These are phyloP conservation scores for Cladopsammia gracilis DNA, from an alignment of 64 coral and sea anemone species.

Conservation along the genomic window DNA sequence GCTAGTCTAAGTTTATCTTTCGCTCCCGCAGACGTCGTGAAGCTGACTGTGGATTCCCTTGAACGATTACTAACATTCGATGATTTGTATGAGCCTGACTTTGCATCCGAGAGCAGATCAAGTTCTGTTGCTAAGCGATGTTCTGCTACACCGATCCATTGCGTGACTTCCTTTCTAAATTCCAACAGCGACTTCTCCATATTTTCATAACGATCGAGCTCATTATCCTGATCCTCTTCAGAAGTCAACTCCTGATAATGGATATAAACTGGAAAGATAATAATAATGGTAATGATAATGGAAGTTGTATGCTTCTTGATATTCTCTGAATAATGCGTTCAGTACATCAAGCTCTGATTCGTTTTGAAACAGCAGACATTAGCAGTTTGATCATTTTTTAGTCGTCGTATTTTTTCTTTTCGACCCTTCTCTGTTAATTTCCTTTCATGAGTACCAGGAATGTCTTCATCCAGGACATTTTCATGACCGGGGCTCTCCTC, in stretches of 20 bases:
- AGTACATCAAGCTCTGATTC: background rate
- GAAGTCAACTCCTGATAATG: background rate
- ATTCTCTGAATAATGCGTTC: too few relatives aligned
- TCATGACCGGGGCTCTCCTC: background rate
- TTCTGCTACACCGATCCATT: constrained; percentile 26
- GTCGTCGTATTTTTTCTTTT: constrained; percentile 6
- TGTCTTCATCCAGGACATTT: background rate
- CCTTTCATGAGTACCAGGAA: background rate
- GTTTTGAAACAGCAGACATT: background rate
- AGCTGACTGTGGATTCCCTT: background rate
- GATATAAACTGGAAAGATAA: too few relatives aligned
- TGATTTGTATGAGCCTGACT: background rate
- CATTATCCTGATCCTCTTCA: constrained; percentile 27
- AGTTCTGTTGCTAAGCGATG: background rate
- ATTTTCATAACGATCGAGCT: constrained; percentile 28
- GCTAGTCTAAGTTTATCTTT: constrained; percentile 34
- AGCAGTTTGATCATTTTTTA: constrained; percentile 23
- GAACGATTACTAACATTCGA: background rate
- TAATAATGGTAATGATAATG: too few relatives aligned
- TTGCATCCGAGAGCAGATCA: constrained; percentile 9
- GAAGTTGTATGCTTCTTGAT: background rate
- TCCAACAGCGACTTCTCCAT: constrained; percentile 18
- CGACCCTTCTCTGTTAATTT: constrained; percentile 16
- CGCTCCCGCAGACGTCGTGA: background rate
- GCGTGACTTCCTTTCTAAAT: background rate